Conservation (phyloP, 2,888 invertebrate genomes). For the Atethmia centrago region DNA sequence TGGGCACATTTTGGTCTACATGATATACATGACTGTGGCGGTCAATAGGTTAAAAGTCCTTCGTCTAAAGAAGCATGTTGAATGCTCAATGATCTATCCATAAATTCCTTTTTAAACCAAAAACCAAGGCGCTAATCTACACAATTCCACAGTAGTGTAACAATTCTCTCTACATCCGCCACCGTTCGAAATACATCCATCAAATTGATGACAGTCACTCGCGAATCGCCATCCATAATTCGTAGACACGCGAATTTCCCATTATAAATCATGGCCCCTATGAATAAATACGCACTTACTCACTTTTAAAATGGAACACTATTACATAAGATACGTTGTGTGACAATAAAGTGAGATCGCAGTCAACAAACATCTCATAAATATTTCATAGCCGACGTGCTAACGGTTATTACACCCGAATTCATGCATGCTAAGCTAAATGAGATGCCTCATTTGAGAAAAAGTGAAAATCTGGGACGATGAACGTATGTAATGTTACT, state of each 20-base stretch:
- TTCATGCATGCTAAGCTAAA: constrained; percentile 78
- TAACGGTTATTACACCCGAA: constrained; percentile 86
- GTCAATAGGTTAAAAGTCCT: too few species aligned
- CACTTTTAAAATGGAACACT: constrained; percentile 52
- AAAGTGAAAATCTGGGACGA: constrained; percentile 75
- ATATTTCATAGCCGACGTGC: constrained; percentile 79
- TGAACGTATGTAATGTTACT: constrained; percentile 34
- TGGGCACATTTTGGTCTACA: too few species aligned
- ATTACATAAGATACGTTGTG: constrained; percentile 64
- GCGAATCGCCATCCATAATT: constrained; percentile 16
- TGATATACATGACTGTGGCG: too few species aligned
- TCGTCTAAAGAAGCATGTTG: too few species aligned
- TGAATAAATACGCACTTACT: constrained; percentile 41
- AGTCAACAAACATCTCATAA: constrained; percentile 73
- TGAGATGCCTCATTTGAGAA: constrained; percentile 70
- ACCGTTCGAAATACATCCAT: neutral
- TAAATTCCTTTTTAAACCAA: too few species aligned
- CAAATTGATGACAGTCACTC: constrained; percentile 12
- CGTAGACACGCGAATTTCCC: constrained; percentile 36
- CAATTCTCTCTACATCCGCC: constrained; percentile 16
- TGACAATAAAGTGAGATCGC: constrained; percentile 78
- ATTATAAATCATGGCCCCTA: constrained; percentile 40
- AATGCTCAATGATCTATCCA: too few species aligned
- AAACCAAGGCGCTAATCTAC: too few species aligned
- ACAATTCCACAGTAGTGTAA: neutral